phyloP scores from a whole-genome alignment of 2,113 vertebrate genomes.

The Salvelinus fontinalis region DNA sequence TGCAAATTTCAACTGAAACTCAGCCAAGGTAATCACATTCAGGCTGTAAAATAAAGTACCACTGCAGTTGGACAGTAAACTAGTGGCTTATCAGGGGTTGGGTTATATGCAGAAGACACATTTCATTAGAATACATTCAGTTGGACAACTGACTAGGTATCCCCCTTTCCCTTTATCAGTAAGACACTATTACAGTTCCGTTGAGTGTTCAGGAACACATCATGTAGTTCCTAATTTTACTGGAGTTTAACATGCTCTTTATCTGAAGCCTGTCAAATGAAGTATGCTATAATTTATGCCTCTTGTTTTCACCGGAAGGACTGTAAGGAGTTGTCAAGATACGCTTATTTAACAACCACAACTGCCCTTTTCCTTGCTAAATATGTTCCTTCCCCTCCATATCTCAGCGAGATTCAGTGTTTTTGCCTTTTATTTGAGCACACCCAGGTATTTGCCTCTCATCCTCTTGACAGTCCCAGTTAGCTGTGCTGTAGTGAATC shows the following conservation, averaged over 20 bases:
- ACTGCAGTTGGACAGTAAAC: background rate
- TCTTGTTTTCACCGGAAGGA: background rate
- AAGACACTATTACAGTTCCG: background rate
- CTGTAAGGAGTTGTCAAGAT: background rate
- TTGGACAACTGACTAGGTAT: no score
- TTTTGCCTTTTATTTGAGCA: background rate
- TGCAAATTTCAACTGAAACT: background rate
- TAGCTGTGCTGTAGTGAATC: background rate
- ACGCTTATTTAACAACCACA: background rate
- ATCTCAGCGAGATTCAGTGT: background rate
- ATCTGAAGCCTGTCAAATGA: background rate
- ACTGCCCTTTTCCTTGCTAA: background rate
- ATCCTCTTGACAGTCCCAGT: background rate
- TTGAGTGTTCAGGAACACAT: background rate
- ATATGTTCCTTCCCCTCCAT: background rate
- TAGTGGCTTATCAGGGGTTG: background rate
- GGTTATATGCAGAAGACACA: no score
- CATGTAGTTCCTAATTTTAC: background rate
- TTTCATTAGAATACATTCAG: no score
- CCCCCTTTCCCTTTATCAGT: background rate
- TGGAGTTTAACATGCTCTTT: no score
- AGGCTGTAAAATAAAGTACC: background rate
- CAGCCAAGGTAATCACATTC: background rate
- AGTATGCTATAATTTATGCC: background rate
- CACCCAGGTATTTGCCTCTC: background rate